Evolutionary conservation across 2,797 vertebrate genomes (phyloP), one percentile per base, ranked within the genome.

Genomic region (Pseudomugil tenellus): DNA sequence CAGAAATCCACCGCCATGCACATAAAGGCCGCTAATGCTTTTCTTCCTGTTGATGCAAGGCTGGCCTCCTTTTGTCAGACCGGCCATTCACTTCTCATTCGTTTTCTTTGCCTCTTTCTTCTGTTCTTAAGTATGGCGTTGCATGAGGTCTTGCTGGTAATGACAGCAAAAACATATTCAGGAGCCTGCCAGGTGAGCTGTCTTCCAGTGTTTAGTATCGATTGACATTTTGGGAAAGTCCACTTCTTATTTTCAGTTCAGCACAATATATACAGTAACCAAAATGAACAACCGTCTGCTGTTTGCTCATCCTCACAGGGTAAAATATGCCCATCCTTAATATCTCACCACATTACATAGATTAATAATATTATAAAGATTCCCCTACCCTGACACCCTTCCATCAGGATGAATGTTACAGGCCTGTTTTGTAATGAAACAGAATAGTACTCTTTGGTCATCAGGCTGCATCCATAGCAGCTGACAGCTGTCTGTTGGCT

Each of bases 21-120:
- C 90, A 91, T 88, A 89, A 92, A 91, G 78, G 82, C 43, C 58
- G 60, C 80, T 89, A 88, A 92, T 91, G 89, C 85, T 84, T 91
- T 87, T 85, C 87, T 89, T 92, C 83, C 87, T 90, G 83, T 87
- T 53, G 74, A 81, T 75, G 72, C 84, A 76, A 80, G 77, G 62
- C 85, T 86, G 77, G 87, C 76, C 87, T 58, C 85, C 87, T 90
- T 90, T 85, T 85, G 90, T 84, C 69, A 85, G 35, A 66, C 72
- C 74, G 81, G 80, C 79, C 77, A 81, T 87, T 91, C 84, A 81
- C 74, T 84, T 86, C 63, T 82, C 78, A 76, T 89, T 86, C 77
- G 74, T 79, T 90, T 84, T 86, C 76, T 61, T 77, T 58, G 35
- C 73, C 61, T 70, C 69, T 80, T 79, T 74, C 69, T 68, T 82